Conservation (phyloP, 2,797 vertebrate species). For the Gambusia yucatana region DNA sequence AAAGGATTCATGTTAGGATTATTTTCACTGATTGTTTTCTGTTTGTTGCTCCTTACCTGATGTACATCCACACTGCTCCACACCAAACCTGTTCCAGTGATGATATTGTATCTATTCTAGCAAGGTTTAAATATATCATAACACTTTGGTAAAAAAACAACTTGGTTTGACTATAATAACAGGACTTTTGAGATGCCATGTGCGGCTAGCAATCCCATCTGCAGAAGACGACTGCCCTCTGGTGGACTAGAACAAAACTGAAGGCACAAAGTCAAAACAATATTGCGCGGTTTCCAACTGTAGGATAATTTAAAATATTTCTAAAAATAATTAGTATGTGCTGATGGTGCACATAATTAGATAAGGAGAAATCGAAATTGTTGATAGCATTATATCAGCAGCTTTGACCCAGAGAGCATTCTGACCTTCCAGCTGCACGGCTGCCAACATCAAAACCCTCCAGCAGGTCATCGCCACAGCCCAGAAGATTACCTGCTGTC, state of each 20-base stretch:
- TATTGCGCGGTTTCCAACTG: not conserved
- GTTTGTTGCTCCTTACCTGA: not conserved
- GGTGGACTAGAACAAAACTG: constrained; percentile 45
- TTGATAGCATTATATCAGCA: not conserved
- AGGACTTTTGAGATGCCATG: not conserved
- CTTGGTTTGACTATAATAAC: not conserved
- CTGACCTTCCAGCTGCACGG: not conserved
- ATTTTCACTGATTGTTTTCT: not conserved
- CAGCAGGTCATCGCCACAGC: not conserved
- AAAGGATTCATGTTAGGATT: not conserved
- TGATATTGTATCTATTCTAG: not conserved
- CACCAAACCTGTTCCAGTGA: not conserved
- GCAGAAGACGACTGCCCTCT: constrained; percentile 59
- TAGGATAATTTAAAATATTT: not conserved
- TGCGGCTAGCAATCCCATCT: constrained; percentile 1
- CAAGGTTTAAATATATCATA: not conserved
- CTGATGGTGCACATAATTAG: not conserved
- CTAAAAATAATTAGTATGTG: not conserved
- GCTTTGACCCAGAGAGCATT: not conserved
- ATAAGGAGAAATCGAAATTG: not conserved
- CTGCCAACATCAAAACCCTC: not conserved
- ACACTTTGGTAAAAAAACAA: not conserved
- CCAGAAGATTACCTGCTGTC: not conserved
- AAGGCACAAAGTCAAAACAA: not conserved
- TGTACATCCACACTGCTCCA: not conserved